Base-by-base conservation (phyloP, 2,113 vertebrate genomes). In the Ranitomeya variabilis region DNA sequence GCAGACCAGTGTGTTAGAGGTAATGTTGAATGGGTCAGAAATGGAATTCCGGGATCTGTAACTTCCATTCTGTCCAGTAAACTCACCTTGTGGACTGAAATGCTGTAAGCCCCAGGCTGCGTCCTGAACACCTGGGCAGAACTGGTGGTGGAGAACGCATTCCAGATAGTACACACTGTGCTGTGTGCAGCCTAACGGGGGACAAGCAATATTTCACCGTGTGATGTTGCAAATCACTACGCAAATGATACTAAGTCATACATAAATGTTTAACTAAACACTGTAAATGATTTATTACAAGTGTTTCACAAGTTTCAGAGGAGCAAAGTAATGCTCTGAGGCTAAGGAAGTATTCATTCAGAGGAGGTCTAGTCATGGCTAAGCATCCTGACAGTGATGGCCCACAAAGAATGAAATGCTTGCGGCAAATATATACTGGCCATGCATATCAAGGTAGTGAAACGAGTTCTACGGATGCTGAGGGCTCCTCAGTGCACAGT, bases 51-150 rank as follows among this genome's bases (percentile, higher is more conserved):
- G 1, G 31, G 55, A 86, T 18, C 26, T 15, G 26, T 74, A 59
- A 60, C 69, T 71, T 69, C 14, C 11, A 45, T 59, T 59, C 67
- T 71, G 54, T 54, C 52, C 71, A 74, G 71, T 60, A 62, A 37
- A 64, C 26, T 10, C 23, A 86, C 84, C 76, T 79, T 21, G 85
- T 80, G 76, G 19, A 64, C 31, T 57, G 66, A 45, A 76, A 78
- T 62, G 74, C 19, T 31, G 51, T 60, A 51, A 19, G 77, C 57
- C 60, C 19, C 45, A n/a, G 62, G 86, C 74, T 26, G n/a, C 23
- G 59, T 54, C 52, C 77, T 80, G 64, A 87, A 87, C 77, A 87
- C 62, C 86, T 87, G 74, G 85, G 74, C 21, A 52, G 10, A 52
- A 64, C 37, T 37, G 21, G 19, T 60, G 12, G 55, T 45, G 18